Conservation (phyloP, 2,797 vertebrate genomes). For the Liparis tanakae region DNA sequence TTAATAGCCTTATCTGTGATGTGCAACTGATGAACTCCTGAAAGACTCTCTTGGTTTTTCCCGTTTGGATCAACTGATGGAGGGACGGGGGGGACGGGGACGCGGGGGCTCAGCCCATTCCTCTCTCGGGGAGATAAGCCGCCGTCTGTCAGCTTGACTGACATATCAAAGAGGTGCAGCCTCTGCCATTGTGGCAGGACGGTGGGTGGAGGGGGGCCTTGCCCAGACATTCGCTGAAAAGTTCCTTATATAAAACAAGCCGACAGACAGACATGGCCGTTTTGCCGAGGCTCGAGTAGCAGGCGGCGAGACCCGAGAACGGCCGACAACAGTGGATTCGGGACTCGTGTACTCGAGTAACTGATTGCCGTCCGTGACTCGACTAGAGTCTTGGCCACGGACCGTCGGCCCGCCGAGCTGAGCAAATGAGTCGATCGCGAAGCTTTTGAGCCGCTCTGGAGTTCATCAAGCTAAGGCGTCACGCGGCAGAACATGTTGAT, state of each 20-base stretch:
- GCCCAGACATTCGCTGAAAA: conserved; percentile 40
- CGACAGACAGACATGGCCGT: conserved; percentile 23
- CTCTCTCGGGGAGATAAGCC: conserved; percentile 75
- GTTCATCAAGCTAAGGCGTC: conserved; percentile 41
- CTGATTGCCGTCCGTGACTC: not conserved
- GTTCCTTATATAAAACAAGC: conserved; percentile 52
- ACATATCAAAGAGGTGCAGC: conserved; percentile 69
- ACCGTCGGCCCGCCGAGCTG: conserved; percentile 11
- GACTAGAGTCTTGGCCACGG: not conserved
- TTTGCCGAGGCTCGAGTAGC: conserved; percentile 32
- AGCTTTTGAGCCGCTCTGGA: conserved; percentile 24
- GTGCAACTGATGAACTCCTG: conserved; percentile 73
- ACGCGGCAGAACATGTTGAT: conserved; percentile 14
- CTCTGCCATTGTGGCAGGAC: conserved; percentile 61
- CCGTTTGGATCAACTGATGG: conserved; percentile 64
- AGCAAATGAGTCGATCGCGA: conserved; percentile 16
- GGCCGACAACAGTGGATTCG: conserved; percentile 15
- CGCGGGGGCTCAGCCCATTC: conserved; percentile 65
- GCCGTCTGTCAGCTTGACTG: conserved; percentile 81
- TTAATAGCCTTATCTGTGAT: conserved; percentile 71
- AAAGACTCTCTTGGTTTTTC: conserved; percentile 57
- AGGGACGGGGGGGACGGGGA: conserved; percentile 43
- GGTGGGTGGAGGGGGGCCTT: conserved; percentile 15
- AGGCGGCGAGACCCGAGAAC: conserved; percentile 21
- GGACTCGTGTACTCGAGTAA: conserved; percentile 13